A percentile compares a stretch with the other conserved stretches of the same genome.
Evolutionary conservation across 1,140 invertebrate genomes (phyloP).

Genomic region (Drosophila hydei): DNA sequence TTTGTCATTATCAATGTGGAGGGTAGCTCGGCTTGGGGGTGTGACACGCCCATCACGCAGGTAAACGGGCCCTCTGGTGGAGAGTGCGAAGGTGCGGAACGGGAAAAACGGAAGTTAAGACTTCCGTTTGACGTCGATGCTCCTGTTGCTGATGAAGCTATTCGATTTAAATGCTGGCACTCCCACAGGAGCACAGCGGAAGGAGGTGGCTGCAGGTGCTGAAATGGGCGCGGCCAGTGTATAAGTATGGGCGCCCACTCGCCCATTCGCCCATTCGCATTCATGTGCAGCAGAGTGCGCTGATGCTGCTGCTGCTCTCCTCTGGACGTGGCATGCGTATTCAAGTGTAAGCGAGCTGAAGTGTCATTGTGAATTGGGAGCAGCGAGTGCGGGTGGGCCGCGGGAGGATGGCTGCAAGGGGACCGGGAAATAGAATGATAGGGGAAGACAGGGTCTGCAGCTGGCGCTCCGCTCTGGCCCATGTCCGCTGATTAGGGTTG

Average conservation of each 20-base stretch:
- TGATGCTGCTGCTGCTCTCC: conserved; percentile 10
- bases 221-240: background rate
- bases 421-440: background rate
- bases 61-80: too few species aligned
- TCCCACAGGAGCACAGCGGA: conserved; percentile 2
- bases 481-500: conserved; percentile 77
- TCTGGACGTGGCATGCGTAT: conserved; percentile 76
- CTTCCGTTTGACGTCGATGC: conserved; percentile 69
- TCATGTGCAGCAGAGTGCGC: conserved; percentile 51
- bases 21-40: background rate
- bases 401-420: background rate
- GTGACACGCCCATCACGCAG: background rate
- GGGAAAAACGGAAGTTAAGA: conserved; percentile 56
- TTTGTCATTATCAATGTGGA: conserved; percentile 68
- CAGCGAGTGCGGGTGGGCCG: conserved; percentile 14
- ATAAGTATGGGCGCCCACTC: conserved; percentile 31
- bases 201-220: background rate
- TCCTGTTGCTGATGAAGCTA: conserved; percentile 67
- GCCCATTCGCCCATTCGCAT: too few species aligned
- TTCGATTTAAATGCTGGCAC: conserved; percentile 75
- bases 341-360: conserved; percentile 76
- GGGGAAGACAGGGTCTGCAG: conserved; percentile 2
- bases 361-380: conserved; percentile 78
- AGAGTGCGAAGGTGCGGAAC: too few species aligned
- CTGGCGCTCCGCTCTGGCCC: conserved; percentile 24